Percentiles rank a stretch among this genome's conserved stretches.
Evolutionary conservation across 2,113 vertebrate genomes (phyloP).

Genomic region (Tetraodon nigroviridis): DNA sequence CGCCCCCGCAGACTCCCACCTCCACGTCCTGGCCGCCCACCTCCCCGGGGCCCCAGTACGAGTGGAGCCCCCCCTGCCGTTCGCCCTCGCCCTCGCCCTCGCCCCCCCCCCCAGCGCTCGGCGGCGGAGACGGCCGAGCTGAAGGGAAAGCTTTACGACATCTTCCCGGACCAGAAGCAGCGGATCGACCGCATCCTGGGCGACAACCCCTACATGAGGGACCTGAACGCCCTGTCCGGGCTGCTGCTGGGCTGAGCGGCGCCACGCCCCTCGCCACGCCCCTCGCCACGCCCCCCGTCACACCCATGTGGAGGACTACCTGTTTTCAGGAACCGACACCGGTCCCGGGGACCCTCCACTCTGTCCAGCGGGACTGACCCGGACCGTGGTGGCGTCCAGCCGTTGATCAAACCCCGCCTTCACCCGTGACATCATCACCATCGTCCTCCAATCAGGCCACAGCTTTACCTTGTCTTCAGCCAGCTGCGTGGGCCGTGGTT

Average conservation of each 20-base stretch:
- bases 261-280: too few relatives aligned
- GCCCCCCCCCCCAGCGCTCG: constrained; percentile 77
- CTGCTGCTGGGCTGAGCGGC: constrained; percentile 88
- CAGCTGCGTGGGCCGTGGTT: too few relatives aligned
- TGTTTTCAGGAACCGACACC: too few relatives aligned
- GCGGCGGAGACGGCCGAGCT: constrained; percentile 81
- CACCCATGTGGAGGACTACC: too few relatives aligned
- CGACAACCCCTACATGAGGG: constrained; percentile 94
- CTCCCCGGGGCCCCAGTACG: constrained; percentile 46
- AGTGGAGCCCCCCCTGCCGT: constrained; percentile 65
- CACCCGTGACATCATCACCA: too few relatives aligned
- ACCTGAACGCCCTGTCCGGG: constrained; percentile 92
- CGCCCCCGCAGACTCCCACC: constrained; percentile 12
- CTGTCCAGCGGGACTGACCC: too few relatives aligned
- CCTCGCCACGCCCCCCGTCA: too few relatives aligned
- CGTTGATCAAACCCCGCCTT: too few relatives aligned
- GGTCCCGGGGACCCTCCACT: too few relatives aligned
- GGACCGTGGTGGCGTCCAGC: too few relatives aligned
- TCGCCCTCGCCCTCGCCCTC: constrained; percentile 68
- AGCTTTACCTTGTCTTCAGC: too few relatives aligned
- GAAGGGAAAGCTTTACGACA: constrained; percentile 83
- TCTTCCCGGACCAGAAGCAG: constrained; percentile 92
- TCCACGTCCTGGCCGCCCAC: constrained; percentile 26
- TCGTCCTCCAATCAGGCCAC: too few relatives aligned
- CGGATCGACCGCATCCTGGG: constrained; percentile 87